Percentiles rank a stretch among this genome's conserved stretches.
Evolutionary conservation across 2,113 vertebrate genomes (phyloP).

Genomic region (Aramus guarauna): DNA sequence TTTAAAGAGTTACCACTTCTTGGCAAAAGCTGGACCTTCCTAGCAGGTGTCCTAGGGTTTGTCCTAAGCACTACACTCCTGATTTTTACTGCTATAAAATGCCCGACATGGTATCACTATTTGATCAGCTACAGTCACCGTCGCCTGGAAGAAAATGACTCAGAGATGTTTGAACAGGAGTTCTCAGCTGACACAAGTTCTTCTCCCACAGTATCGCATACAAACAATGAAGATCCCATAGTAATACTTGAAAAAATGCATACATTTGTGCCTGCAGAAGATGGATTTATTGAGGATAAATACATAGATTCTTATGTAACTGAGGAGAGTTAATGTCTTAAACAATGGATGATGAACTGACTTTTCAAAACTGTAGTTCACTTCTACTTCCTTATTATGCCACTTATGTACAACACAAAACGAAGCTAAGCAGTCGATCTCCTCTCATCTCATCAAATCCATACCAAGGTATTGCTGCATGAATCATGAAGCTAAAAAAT

Average conservation of each 20-base stretch:
- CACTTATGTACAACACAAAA: background rate
- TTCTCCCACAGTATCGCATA: slow-evolving; percentile 43
- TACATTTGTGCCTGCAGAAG: slow-evolving; percentile 72
- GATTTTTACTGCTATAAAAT: slow-evolving; percentile 82
- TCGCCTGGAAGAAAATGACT: slow-evolving; percentile 74
- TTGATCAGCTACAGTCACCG: slow-evolving; percentile 85
- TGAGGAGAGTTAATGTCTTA: slow-evolving; percentile 42
- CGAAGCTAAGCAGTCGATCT: background rate
- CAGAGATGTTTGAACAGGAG: slow-evolving; percentile 64
- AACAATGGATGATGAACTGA: background rate
- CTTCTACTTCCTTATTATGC: background rate
- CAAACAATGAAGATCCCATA: slow-evolving; percentile 45
- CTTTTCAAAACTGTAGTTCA: background rate
- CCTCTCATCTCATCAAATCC: background rate
- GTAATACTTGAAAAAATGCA: slow-evolving; percentile 69
- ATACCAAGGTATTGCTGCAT: background rate
- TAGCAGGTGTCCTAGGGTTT: slow-evolving; percentile 74
- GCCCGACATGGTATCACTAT: slow-evolving; percentile 82
- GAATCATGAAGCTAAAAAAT: background rate
- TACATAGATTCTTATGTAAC: slow-evolving; percentile 77
- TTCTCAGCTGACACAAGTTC: slow-evolving; percentile 63
- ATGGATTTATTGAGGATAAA: slow-evolving; percentile 89
- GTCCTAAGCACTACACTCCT: slow-evolving; percentile 75
- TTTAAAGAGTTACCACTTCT: slow-evolving; percentile 17
- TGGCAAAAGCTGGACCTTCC: slow-evolving; percentile 88